Evolutionary conservation across 1,140 invertebrate species (phyloP).

Genomic region (Pentalonia nigronervosa): DNA sequence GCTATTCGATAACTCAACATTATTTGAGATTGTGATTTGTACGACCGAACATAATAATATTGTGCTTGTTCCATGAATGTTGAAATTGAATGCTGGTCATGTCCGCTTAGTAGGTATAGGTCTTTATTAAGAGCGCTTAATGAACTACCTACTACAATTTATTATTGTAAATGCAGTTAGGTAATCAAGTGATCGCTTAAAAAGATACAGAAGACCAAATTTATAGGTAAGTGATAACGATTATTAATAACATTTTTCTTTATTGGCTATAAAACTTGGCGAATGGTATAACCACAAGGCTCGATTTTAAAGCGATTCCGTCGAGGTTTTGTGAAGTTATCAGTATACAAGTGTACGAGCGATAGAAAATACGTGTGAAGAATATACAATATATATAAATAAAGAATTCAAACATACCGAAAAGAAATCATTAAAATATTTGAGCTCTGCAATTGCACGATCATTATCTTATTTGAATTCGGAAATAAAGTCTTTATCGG

Average conservation of each 20-base stretch:
- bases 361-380: not conserved
- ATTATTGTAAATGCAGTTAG: too few species aligned
- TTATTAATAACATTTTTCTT: not conserved
- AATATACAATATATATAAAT: too few species aligned
- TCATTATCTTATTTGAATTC: not conserved
- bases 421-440: not conserved
- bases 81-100: not conserved
- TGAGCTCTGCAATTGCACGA: not conserved
- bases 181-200: not conserved
- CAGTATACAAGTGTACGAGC: not conserved
- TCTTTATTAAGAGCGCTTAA: too few species aligned
- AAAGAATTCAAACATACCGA: not conserved
- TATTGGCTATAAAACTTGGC: not conserved
- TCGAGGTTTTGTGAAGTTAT: not conserved
- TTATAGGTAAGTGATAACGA: not conserved
- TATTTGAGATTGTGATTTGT: not conserved
- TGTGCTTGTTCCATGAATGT: too few species aligned
- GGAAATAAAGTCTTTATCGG: not conserved
- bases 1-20: too few species aligned
- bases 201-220: not conserved
- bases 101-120: not conserved
- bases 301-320: not conserved
- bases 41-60: too few species aligned
- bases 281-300: not conserved
- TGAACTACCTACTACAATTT: too few species aligned